These are phyloP conservation scores for Rhinophrynus dorsalis DNA, from an alignment of 2,797 vertebrate species.

Conservation along the genomic window DNA sequence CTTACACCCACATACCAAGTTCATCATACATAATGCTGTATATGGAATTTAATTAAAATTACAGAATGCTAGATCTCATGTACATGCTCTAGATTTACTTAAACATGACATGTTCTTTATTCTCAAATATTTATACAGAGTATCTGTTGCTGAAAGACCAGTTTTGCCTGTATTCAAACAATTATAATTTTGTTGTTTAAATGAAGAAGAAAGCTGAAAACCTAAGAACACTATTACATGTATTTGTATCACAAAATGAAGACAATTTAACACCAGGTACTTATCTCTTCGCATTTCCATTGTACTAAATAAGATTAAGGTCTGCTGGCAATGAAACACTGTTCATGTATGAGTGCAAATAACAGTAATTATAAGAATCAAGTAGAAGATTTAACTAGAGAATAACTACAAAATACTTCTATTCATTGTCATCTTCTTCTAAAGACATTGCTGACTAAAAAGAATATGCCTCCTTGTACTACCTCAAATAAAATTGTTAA, in stretches of 20 bases:
- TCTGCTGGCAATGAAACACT: background rate
- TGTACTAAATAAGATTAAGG: background rate
- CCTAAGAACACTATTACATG: background rate
- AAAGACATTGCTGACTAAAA: too few species aligned
- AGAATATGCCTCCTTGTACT: too few species aligned
- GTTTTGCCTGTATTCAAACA: too few species aligned
- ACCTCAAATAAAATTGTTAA: too few species aligned
- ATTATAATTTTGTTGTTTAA: background rate
- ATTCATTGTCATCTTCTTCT: background rate
- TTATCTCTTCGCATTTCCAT: background rate
- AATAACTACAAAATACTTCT: background rate
- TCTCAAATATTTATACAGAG: too few species aligned
- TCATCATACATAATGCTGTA: too few species aligned
- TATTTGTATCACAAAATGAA: background rate
- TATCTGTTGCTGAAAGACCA: too few species aligned
- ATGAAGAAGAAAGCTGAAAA: background rate
- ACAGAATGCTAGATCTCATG: too few species aligned
- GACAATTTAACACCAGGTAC: conserved; percentile 1
- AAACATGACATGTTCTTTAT: too few species aligned
- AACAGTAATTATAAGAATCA: background rate
- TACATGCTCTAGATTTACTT: too few species aligned
- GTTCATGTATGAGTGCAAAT: background rate
- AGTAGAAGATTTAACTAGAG: background rate
- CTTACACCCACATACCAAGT: too few species aligned
- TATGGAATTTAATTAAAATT: too few species aligned